Percentiles rank a stretch among this genome's conserved stretches.
These are phyloP conservation scores for Habrosyne pyritoides DNA, from an alignment of 2,888 invertebrate genomes.

Conservation along the genomic window DNA sequence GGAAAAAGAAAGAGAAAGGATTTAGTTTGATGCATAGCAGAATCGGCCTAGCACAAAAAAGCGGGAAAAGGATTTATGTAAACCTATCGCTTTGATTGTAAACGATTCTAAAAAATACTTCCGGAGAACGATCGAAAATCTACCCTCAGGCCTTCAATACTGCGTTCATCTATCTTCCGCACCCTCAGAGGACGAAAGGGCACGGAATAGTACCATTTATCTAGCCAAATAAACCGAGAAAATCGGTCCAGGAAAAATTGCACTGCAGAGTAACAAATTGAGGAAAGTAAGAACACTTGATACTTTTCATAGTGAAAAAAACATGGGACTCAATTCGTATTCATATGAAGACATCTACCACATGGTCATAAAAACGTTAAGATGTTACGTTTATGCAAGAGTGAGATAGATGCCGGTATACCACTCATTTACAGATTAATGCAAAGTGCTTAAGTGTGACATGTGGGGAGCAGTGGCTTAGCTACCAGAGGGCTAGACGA, in stretches of 20 bases:
- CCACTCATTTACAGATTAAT: no score
- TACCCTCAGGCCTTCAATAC: not conserved
- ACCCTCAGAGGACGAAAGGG: not conserved
- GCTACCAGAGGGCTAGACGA: no score
- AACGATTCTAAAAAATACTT: not conserved
- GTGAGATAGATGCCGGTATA: no score
- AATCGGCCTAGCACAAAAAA: not conserved
- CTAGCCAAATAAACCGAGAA: not conserved
- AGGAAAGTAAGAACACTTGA: not conserved
- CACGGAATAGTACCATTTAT: not conserved
- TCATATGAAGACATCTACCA: no score
- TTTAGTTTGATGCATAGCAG: no score
- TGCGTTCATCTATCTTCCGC: not conserved
- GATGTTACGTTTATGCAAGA: no score
- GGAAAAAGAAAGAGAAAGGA: no score
- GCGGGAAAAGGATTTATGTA: not conserved
- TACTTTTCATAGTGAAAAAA: constrained; percentile 4
- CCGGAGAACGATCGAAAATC: not conserved
- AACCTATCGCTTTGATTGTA: not conserved
- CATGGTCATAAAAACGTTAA: no score
- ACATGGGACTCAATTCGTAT: no score
- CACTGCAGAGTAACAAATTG: not conserved
- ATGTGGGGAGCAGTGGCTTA: no score
- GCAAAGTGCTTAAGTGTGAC: no score
- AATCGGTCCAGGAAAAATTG: constrained; percentile 5